Percentiles rank a stretch among this genome's conserved stretches.
Evolutionary conservation across 2,113 vertebrate genomes (phyloP).

Genomic region (Dipodomys merriami): DNA sequence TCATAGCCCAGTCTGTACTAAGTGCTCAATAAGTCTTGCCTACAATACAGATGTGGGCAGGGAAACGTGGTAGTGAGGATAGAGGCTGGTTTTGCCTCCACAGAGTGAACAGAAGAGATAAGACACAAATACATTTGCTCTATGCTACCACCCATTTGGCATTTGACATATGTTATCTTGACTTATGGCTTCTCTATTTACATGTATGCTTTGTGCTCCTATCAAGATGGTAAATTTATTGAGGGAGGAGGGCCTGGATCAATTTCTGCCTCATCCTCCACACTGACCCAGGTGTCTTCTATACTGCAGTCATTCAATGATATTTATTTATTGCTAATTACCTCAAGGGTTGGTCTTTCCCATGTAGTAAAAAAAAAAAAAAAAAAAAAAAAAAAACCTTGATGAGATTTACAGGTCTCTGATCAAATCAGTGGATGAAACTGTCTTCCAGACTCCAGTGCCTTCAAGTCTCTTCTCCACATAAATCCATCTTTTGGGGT

Average conservation of each 20-base stretch:
- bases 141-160: background rate
- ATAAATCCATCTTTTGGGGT: background rate
- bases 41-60: background rate
- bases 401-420: background rate
- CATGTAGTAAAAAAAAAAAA: slow-evolving; percentile 29
- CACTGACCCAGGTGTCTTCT: background rate
- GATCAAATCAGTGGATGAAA: slow-evolving; percentile 11
- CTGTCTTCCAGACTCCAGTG: rapidly evolving
- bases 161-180: slow-evolving; percentile 68
- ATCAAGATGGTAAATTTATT: slow-evolving; percentile 59
- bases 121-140: slow-evolving; percentile 28
- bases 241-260: slow-evolving; percentile 54
- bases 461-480: background rate
- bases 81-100: slow-evolving; percentile 10
- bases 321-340: slow-evolving; percentile 61
- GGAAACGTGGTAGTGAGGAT: background rate
- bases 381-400: background rate
- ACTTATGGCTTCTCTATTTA: slow-evolving; percentile 60
- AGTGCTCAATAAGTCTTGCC: background rate
- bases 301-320: slow-evolving; percentile 1
- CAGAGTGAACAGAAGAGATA: slow-evolving; percentile 14
- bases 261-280: background rate
- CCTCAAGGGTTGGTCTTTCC: slow-evolving; percentile 13
- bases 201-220: slow-evolving; percentile 26
- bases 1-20: background rate